Evolutionary conservation across 1,140 invertebrate species (phyloP), one percentile per base, ranked within the genome.

Genomic region (Drosophila baimaii): DNA sequence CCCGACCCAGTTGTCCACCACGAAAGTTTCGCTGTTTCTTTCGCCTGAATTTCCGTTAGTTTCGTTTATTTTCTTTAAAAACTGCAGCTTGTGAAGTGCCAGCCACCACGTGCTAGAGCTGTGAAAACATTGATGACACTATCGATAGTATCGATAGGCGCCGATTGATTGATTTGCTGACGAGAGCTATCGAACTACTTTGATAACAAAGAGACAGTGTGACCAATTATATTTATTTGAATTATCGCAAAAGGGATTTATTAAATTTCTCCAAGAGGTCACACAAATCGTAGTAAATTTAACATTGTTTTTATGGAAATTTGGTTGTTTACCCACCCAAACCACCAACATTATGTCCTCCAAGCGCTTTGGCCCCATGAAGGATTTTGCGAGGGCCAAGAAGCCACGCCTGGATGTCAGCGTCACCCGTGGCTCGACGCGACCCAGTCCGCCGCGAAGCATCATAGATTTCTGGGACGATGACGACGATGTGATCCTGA

Each of bases 401-500:
- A 91, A 90, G 56, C 71, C 76, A 1, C 90, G 90, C 54, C 56
- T 91, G 25, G 90, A 91, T 33, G 58, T 91, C 12, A 83, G 69
- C 19, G 62, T 89, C 7, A 75, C 59, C 31, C 61, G 66, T 33
- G 71, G 6, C 29, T 25, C 68, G 35, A n/a, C 44, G 12, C 15
- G 46, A 8, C 5, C 46, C 37, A 55, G 27, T 21, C 37, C 56
- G 4, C 62, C 74, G 2, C 68, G 71, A 13, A 83, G 25, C 35
- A 77, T 64, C 8, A 61, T 59, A 4, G 73, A 89, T 21, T 90
- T 91, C 2, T 91, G 90, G 90, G 90, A 79, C 56, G 86, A 91
- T 10, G 90, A 91, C 33, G 90, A 91, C 23, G 90, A 91, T 62
- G 88, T 81, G 17, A 83, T 91, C 25, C 31, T 91, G 15, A 49